A percentile compares a stretch with the other conserved stretches of the same genome.
Evolutionary conservation across 2,113 vertebrate species (phyloP).

Genomic region (Phainopepla nitens): DNA sequence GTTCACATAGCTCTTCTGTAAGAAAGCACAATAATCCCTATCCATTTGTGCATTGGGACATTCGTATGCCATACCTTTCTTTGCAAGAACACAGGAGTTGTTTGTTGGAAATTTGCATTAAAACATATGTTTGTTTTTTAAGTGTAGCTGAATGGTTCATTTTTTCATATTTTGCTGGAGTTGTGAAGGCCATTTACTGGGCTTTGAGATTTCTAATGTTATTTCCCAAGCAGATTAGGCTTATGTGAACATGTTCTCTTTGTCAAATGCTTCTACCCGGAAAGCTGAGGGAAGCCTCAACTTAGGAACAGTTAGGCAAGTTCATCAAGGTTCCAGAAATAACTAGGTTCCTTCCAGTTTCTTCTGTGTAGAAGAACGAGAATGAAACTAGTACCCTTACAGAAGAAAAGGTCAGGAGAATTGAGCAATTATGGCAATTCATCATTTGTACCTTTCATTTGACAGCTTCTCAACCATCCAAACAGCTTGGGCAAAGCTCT

Average conservation of each 20-base stretch:
- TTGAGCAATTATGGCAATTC: not conserved
- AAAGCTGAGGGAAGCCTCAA: not conserved
- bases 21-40: not conserved
- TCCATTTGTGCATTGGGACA: not conserved
- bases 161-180: not conserved
- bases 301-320: not conserved
- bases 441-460: not conserved
- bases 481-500: not conserved
- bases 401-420: not conserved
- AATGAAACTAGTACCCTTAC: not conserved
- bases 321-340: not conserved
- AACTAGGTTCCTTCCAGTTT: not conserved
- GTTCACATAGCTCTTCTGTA: not conserved
- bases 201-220: not conserved
- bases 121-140: not conserved
- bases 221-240: not conserved
- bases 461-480: not conserved
- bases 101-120: not conserved
- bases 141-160: not conserved
- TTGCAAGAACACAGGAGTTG: not conserved
- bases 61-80: rapidly evolving
- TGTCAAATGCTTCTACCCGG: not conserved
- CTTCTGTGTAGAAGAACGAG: not conserved
- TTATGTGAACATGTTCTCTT: not conserved
- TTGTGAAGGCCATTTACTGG: not conserved